phyloP scores from a whole-genome alignment of 2,888 invertebrate genomes.

The Venusia cambrica region DNA sequence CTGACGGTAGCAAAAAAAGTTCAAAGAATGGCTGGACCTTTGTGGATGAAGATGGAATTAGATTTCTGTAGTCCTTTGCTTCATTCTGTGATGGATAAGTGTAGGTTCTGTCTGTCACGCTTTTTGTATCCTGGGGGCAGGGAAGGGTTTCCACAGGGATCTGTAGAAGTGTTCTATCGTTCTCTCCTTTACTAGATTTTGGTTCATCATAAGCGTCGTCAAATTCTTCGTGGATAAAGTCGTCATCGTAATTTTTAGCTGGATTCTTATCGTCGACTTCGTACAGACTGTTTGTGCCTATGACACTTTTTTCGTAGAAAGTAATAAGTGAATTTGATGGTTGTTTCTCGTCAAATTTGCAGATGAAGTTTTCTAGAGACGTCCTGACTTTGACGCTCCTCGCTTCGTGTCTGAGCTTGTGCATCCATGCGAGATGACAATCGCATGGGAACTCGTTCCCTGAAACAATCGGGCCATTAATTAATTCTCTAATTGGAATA shows the following conservation, averaged over 20 bases:
- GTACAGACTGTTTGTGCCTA: constrained; percentile 60
- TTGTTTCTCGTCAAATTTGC: constrained; percentile 81
- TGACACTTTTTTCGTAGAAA: constrained; percentile 64
- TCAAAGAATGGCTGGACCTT: constrained; percentile 32
- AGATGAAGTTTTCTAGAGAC: constrained; percentile 87
- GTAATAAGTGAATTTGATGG: constrained; percentile 63
- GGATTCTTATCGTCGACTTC: constrained; percentile 60
- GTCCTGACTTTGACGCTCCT: constrained; percentile 85
- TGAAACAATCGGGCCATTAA: constrained; percentile 75
- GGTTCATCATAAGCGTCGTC: constrained; percentile 68
- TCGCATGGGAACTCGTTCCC: constrained; percentile 92
- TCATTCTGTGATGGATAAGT: constrained; percentile 81
- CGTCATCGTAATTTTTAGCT: constrained; percentile 59
- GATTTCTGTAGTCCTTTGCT: constrained; percentile 74
- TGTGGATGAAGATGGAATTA: constrained; percentile 54
- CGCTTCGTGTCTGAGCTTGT: constrained; percentile 88
- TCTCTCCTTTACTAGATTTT: constrained; percentile 56
- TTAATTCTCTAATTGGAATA: constrained; percentile 48
- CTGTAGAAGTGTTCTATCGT: constrained; percentile 74
- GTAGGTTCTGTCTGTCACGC: constrained; percentile 80
- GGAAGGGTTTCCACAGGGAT: constrained; percentile 81
- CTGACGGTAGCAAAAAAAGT: constrained; percentile 38
- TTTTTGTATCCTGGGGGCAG: constrained; percentile 82
- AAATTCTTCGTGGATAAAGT: constrained; percentile 63
- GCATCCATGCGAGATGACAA: constrained; percentile 91